A percentile compares a stretch with the other conserved stretches of the same genome.
These are phyloP conservation scores for Otus sunia DNA, from an alignment of 2,113 vertebrate species.

Conservation along the genomic window DNA sequence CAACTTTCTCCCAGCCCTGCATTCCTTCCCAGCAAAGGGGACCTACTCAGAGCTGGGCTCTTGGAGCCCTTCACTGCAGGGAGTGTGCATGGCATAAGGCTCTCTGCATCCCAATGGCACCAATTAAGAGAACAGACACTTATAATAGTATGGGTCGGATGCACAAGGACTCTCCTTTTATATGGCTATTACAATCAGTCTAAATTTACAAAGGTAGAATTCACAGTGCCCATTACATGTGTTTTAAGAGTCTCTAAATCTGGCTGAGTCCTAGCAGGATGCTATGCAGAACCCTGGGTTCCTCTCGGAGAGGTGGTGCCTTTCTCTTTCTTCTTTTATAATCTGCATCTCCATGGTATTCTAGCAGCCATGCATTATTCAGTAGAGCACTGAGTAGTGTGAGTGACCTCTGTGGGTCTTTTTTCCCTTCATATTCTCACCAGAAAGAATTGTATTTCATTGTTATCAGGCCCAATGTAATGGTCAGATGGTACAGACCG, in stretches of 20 bases:
- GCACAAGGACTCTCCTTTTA: not conserved
- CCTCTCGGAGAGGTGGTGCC: not conserved
- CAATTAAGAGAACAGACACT: not conserved
- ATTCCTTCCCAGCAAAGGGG: conserved; percentile 15
- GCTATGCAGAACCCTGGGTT: not conserved
- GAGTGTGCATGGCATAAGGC: not conserved
- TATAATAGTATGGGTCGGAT: not conserved
- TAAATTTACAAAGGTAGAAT: conserved; percentile 6
- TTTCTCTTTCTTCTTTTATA: not conserved
- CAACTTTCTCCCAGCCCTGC: not conserved
- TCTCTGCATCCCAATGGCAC: not conserved
- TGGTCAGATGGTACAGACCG: not conserved
- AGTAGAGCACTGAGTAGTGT: not conserved
- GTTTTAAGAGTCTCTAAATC: conserved; percentile 6
- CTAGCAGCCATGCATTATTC: conserved; percentile 18
- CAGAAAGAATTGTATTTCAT: conserved; percentile 18
- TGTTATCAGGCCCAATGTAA: not conserved
- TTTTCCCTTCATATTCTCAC: not conserved
- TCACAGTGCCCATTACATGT: not conserved
- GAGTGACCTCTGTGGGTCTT: not conserved
- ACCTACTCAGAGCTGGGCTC: not conserved
- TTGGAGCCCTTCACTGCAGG: not conserved
- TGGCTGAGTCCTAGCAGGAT: conserved; percentile 3
- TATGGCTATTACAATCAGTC: not conserved
- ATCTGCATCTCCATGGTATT: not conserved